Evolutionary conservation across 2,888 invertebrate genomes (phyloP), one percentile per base, ranked within the genome.

Genomic region (Epinotia nisella): DNA sequence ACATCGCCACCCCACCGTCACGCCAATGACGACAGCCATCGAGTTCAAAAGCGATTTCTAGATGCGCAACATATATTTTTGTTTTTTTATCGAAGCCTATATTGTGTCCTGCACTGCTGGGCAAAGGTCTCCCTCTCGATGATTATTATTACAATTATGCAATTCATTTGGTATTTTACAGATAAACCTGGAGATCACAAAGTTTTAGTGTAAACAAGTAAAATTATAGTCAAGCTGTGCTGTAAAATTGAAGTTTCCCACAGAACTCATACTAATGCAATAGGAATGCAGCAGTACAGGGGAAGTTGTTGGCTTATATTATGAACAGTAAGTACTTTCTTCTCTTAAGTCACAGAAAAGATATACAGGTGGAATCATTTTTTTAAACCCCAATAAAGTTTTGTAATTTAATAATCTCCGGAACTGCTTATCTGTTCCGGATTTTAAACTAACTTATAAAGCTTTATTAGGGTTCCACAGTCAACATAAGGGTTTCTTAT

Each of bases 201-300:
- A 49, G n/a, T n/a, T 49, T n/a, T n/a, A 49, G 4, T 3, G 49
- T 1, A 1, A n/a, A n/a, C 49, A n/a, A n/a, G n/a, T 49, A n/a
- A 49, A 49, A n/a, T 49, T n/a, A n/a, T 49, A n/a, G n/a, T 41
- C 13, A 41, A 35, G 2, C 49, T 49, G 49, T 49, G n/a, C 49
- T n/a, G n/a, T 49, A 49, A 49, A n/a, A n/a, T 49, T n/a, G 49
- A 49, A 49, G 49, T 49, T 49, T 49, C 7, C 49, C n/a, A 49
- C n/a, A 49, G 0, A 49, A 49, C 49, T 49, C 49, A n/a, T 2
- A 49, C 5, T 1, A 49, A 49, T 49, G 49, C 7, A n/a, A 49
- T 49, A 7, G 49, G 1, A 49, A n/a, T n/a, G 15, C 45, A 45
- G 45, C 15, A 45, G 4, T 15, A 45, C 7, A 35, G 35, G 35